Percentiles rank a stretch among this genome's conserved stretches.
Evolutionary conservation across 2,113 vertebrate genomes (phyloP).

Genomic region (Burhinus bistriatus): DNA sequence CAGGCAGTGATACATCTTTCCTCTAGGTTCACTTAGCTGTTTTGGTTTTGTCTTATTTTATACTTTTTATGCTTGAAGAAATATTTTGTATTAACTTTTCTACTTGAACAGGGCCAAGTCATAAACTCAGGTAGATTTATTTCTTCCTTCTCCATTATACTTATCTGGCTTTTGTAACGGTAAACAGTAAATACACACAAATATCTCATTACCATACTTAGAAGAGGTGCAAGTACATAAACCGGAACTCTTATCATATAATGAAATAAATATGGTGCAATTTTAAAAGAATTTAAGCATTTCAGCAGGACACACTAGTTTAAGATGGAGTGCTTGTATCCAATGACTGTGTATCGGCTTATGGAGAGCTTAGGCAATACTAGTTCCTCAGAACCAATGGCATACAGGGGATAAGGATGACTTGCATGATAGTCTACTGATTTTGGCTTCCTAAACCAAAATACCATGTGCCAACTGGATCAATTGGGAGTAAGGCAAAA

Average conservation of each 20-base stretch:
- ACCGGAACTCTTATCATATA: background rate
- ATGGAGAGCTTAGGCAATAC: background rate
- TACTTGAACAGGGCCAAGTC: background rate
- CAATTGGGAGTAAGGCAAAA: background rate
- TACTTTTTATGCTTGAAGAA: constrained; percentile 32
- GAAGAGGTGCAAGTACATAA: background rate
- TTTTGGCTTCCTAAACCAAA: background rate
- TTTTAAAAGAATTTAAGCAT: background rate
- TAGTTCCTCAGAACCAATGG: background rate
- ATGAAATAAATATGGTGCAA: background rate
- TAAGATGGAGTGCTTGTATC: background rate
- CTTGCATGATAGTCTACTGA: background rate
- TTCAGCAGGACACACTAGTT: background rate
- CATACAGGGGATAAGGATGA: background rate
- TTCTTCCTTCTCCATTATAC: background rate
- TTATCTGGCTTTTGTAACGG: background rate
- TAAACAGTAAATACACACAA: background rate
- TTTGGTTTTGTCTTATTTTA: constrained; percentile 1
- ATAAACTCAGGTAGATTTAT: constrained; percentile 32
- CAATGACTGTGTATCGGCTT: rapidly evolving
- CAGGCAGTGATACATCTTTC: constrained; percentile 27
- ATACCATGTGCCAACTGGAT: background rate
- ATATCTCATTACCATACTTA: background rate
- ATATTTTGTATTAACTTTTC: background rate
- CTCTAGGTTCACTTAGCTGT: background rate